Conservation (phyloP, 2,888 invertebrate genomes). For the Ceramica pisi region DNA sequence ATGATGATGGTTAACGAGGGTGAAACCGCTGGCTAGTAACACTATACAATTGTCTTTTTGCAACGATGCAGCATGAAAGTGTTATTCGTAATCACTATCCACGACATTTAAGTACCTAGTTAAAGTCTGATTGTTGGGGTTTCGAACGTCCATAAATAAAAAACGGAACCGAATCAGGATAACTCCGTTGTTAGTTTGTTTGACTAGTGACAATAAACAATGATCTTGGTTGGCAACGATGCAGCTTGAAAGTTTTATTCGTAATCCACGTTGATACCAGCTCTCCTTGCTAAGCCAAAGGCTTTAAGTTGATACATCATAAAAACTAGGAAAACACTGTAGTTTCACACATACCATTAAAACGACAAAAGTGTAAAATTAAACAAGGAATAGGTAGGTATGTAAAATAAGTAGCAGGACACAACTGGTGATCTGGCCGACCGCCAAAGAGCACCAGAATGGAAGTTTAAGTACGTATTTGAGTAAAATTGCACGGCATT, state of each 20-base stretch:
- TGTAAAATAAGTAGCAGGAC: conserved; percentile 4
- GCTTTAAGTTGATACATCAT: not conserved
- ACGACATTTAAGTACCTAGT: too few relatives aligned
- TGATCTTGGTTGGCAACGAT: not conserved
- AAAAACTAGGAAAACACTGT: too few relatives aligned
- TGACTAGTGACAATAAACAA: too few relatives aligned
- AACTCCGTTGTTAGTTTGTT: too few relatives aligned
- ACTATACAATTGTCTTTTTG: too few relatives aligned
- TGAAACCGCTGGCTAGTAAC: too few relatives aligned
- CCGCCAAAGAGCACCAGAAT: conserved; percentile 40
- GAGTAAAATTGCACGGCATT: conserved; percentile 35
- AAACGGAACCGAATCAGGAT: too few relatives aligned
- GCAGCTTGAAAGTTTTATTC: not conserved
- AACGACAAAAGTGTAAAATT: conserved; percentile 1
- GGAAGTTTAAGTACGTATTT: conserved; percentile 34
- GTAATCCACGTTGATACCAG: not conserved
- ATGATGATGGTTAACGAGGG: too few relatives aligned
- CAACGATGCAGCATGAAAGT: too few relatives aligned
- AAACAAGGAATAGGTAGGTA: not conserved
- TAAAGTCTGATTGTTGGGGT: too few relatives aligned
- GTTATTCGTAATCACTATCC: too few relatives aligned
- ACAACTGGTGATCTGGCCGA: conserved; percentile 46
- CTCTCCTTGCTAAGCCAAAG: not conserved
- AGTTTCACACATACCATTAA: not conserved
- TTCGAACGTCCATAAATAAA: too few relatives aligned